phyloP scores from a whole-genome alignment of 1,140 invertebrate species.

The Drosophila saltans region DNA sequence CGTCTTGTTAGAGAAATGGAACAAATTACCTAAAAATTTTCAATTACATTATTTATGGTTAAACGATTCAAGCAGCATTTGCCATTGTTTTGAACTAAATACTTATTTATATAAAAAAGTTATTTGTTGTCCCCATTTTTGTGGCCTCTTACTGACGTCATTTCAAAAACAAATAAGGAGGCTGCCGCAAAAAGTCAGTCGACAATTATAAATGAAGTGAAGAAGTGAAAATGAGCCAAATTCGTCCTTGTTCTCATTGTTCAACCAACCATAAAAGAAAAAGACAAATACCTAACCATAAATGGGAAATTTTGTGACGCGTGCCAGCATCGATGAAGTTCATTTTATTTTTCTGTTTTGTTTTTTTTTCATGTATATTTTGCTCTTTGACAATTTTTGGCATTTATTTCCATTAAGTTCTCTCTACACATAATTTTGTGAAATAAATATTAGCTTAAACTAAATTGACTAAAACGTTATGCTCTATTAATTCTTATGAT shows the following conservation, averaged over 20 bases:
- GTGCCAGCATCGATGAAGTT: conserved; percentile 6
- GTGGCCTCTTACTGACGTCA: background rate
- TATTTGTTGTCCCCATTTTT: background rate
- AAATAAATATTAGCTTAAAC: conserved; percentile 79
- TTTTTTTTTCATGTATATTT: background rate
- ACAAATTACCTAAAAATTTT: no score
- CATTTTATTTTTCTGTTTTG: background rate
- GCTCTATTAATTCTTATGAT: conserved; percentile 69
- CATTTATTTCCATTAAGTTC: conserved; percentile 58
- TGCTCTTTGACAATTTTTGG: conserved; percentile 19
- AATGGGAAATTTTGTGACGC: conserved; percentile 5
- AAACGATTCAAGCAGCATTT: no score
- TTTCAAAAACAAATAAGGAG: background rate
- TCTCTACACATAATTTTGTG: conserved; percentile 62
- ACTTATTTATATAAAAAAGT: no score
- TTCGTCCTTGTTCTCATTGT: conserved; percentile 8
- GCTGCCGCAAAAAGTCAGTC: background rate
- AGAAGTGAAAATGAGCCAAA: conserved; percentile 8
- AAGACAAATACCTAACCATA: background rate
- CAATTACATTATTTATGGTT: no score
- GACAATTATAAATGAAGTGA: conserved; percentile 10
- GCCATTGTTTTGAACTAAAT: no score
- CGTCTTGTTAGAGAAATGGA: no score
- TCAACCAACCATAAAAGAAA: conserved; percentile 1
- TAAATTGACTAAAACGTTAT: conserved; percentile 75